phyloP scores from a whole-genome alignment of 1,140 invertebrate genomes.

The Drosophila sechellia region DNA sequence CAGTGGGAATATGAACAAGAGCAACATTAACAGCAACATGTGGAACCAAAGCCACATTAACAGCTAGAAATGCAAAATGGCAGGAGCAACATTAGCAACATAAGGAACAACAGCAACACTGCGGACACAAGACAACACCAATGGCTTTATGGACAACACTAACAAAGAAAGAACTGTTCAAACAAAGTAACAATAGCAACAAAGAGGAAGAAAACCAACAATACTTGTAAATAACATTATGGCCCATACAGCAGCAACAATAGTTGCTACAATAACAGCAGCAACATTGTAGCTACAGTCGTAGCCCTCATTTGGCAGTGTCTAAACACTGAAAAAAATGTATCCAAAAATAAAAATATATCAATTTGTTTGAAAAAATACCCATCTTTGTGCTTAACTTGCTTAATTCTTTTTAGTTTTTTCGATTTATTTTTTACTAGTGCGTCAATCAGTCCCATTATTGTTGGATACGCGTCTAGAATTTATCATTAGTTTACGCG shows the following conservation, averaged over 20 bases:
- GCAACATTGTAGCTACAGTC: slow-evolving; percentile 17
- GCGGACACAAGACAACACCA: background rate
- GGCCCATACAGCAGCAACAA: slow-evolving; percentile 14
- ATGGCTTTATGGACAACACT: background rate
- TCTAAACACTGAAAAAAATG: slow-evolving; percentile 3
- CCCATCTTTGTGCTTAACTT: too few relatives aligned
- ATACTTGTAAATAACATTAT: slow-evolving; percentile 28
- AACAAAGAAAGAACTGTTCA: background rate
- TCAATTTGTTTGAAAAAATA: too few relatives aligned
- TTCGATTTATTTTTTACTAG: background rate
- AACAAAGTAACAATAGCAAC: slow-evolving; percentile 25
- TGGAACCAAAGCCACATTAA: background rate
- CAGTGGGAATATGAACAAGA: background rate
- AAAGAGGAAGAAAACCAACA: slow-evolving; percentile 14
- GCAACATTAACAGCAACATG: background rate
- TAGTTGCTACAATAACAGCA: slow-evolving; percentile 25
- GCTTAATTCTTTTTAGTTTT: too few relatives aligned
- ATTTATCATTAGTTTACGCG: slow-evolving; percentile 76
- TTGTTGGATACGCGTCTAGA: slow-evolving; percentile 50
- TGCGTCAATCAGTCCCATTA: slow-evolving; percentile 23
- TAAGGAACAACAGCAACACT: background rate
- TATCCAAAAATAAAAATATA: background rate
- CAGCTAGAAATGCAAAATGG: background rate
- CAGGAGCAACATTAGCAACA: background rate
- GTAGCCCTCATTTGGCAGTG: slow-evolving; percentile 18